Evolutionary conservation across 2,888 invertebrate genomes (phyloP).

Genomic region (Aspidiotus rigidus): DNA sequence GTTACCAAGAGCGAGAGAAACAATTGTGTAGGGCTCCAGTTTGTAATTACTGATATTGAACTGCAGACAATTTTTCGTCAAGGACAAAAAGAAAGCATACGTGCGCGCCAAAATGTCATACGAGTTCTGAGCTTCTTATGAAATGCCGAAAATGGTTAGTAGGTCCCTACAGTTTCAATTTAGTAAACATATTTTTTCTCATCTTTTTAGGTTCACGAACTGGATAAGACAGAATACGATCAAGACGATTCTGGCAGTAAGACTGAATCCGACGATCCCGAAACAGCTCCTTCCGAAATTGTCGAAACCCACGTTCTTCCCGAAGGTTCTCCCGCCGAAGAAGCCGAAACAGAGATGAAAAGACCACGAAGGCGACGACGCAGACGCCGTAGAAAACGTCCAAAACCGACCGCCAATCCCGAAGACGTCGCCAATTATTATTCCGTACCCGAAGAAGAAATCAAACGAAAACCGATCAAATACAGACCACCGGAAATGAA

Average conservation of each 20-base stretch:
- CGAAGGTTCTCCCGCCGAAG: not conserved
- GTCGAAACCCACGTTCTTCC: constrained; percentile 16
- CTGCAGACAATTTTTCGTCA: too few relatives aligned
- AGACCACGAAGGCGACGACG: constrained; percentile 21
- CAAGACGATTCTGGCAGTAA: constrained; percentile 1
- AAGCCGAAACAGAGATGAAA: not conserved
- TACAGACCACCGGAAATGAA: not conserved
- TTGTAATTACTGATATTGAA: too few relatives aligned
- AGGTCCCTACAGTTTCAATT: too few relatives aligned
- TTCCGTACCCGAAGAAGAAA: constrained; percentile 12
- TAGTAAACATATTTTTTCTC: too few relatives aligned
- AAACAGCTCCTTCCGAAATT: constrained; percentile 16
- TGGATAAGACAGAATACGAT: constrained; percentile 10
- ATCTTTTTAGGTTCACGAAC: constrained; percentile 2
- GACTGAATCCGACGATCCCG: constrained; percentile 9
- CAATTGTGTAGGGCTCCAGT: too few relatives aligned
- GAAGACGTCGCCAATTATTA: constrained; percentile 10
- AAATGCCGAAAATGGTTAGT: too few relatives aligned
- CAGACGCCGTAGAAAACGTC: constrained; percentile 22
- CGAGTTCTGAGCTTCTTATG: too few relatives aligned
- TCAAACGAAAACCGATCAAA: constrained; percentile 17
- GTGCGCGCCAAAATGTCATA: too few relatives aligned
- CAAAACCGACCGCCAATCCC: constrained; percentile 8
- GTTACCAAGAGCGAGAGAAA: too few relatives aligned
- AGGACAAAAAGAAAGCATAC: too few relatives aligned